Conservation (phyloP, 2,113 vertebrate genomes). For the Nestor notabilis region DNA sequence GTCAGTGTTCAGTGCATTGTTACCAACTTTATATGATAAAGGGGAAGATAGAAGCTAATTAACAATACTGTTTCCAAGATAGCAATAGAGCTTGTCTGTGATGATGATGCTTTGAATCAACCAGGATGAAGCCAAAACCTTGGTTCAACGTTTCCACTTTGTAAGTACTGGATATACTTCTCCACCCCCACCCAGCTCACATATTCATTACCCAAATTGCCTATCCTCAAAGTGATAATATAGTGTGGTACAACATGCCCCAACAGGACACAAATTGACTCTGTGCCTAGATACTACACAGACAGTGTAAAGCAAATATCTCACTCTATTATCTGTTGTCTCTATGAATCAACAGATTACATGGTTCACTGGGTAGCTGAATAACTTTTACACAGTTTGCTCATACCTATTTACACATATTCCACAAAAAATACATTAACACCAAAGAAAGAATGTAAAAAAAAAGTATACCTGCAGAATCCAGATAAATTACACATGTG, state of each 20-base stretch:
- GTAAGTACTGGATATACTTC: constrained; percentile 62
- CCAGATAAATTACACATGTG: constrained; percentile 48
- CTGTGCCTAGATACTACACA: constrained; percentile 67
- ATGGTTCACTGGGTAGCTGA: constrained; percentile 81
- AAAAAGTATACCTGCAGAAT: constrained; percentile 34
- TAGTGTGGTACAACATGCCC: constrained; percentile 81
- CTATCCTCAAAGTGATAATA: constrained; percentile 78
- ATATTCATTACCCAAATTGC: constrained; percentile 84
- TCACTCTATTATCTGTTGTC: constrained; percentile 87
- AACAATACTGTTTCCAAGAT: constrained; percentile 59
- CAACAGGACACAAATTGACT: constrained; percentile 82
- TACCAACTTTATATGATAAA: constrained; percentile 56
- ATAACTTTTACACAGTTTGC: constrained; percentile 84
- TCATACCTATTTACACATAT: constrained; percentile 84
- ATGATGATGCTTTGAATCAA: constrained; percentile 62
- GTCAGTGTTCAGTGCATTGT: constrained; percentile 27
- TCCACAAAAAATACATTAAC: constrained; percentile 79
- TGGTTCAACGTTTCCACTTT: constrained; percentile 68
- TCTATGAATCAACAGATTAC: constrained; percentile 84
- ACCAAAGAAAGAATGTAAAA: constrained; percentile 71
- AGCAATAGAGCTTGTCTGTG: constrained; percentile 25
- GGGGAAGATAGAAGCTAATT: constrained; percentile 66
- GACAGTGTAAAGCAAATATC: constrained; percentile 80
- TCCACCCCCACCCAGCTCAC: constrained; percentile 69
- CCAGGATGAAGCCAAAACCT: constrained; percentile 52